Percentiles rank a stretch among this genome's conserved stretches.
phyloP scores from a whole-genome alignment of 2,888 invertebrate genomes.

The Lissonota sp. region DNA sequence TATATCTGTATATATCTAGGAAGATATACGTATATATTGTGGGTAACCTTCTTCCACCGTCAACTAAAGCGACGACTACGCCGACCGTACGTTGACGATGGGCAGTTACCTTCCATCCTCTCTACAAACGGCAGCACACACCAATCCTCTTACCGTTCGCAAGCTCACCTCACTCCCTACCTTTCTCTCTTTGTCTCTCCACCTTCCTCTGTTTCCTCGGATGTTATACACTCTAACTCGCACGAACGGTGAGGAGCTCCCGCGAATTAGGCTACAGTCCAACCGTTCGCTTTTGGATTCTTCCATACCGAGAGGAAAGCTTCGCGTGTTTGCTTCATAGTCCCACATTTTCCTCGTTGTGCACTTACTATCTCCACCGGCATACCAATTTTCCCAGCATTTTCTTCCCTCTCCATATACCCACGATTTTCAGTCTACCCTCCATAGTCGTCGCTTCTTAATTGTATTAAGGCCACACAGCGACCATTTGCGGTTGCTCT shows the following conservation, averaged over 20 bases:
- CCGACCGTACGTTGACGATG: constrained; percentile 34
- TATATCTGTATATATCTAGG: constrained; percentile 5
- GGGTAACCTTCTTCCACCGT: constrained; percentile 20
- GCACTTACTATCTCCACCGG: constrained; percentile 62
- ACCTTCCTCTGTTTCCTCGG: constrained; percentile 47
- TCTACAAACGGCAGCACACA: constrained; percentile 45
- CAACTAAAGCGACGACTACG: constrained; percentile 34
- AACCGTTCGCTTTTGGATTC: constrained; percentile 67
- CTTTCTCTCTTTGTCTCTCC: constrained; percentile 49
- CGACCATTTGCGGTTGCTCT: constrained; percentile 57
- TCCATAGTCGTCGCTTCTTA: constrained; percentile 73
- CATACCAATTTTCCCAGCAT: constrained; percentile 76
- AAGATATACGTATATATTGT: neutral
- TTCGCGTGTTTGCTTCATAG: constrained; percentile 15
- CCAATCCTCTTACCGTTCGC: constrained; percentile 38
- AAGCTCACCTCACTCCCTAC: constrained; percentile 63
- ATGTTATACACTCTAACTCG: constrained; percentile 59
- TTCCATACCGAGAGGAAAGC: too few relatives aligned
- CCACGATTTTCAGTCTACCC: neutral
- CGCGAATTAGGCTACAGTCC: constrained; percentile 78
- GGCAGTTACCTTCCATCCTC: constrained; percentile 48
- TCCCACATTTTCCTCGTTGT: constrained; percentile 47
- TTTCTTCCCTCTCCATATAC: neutral
- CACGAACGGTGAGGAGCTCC: constrained; percentile 53
- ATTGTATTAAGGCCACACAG: constrained; percentile 75